These are phyloP conservation scores for Coenonympha glycerion DNA, from an alignment of 2,888 invertebrate genomes.

Conservation along the genomic window DNA sequence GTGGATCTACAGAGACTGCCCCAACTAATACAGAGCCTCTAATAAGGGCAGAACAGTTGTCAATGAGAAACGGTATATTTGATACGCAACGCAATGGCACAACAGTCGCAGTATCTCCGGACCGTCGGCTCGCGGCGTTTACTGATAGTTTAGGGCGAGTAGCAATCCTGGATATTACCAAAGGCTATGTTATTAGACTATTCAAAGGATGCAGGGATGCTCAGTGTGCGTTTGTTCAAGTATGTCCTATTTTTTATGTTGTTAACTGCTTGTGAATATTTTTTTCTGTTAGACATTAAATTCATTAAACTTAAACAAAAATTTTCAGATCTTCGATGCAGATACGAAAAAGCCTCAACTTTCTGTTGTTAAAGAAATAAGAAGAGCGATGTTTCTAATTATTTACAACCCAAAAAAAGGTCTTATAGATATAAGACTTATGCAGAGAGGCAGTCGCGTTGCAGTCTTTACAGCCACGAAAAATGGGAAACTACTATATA, in stretches of 20 bases:
- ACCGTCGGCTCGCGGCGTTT: conserved; percentile 85
- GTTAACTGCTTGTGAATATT: too few relatives aligned
- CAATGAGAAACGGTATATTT: conserved; percentile 86
- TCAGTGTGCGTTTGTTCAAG: conserved; percentile 94
- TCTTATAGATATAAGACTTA: conserved; percentile 93
- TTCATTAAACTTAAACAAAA: too few relatives aligned
- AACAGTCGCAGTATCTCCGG: conserved; percentile 83
- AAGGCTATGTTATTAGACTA: conserved; percentile 86
- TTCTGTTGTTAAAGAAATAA: conserved; percentile 63
- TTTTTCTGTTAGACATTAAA: too few relatives aligned
- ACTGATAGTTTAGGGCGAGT: conserved; percentile 93
- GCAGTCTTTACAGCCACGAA: conserved; percentile 94
- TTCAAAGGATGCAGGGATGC: conserved; percentile 98
- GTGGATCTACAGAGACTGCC: conserved; percentile 47
- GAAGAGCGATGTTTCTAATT: conserved; percentile 87
- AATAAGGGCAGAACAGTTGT: conserved; percentile 82
- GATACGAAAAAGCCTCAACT: conserved; percentile 62
- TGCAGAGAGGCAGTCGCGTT: conserved; percentile 92
- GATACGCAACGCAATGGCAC: conserved; percentile 86
- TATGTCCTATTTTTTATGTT: too few relatives aligned
- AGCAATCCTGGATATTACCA: conserved; percentile 86
- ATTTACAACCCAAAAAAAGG: conserved; percentile 96
- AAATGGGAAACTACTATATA: conserved; percentile 86
- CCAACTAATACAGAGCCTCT: conserved; percentile 57
- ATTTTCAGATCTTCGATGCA: conserved; percentile 59